Conservation (phyloP, 1,140 invertebrate genomes). For the Hylaeus volcanicus region DNA sequence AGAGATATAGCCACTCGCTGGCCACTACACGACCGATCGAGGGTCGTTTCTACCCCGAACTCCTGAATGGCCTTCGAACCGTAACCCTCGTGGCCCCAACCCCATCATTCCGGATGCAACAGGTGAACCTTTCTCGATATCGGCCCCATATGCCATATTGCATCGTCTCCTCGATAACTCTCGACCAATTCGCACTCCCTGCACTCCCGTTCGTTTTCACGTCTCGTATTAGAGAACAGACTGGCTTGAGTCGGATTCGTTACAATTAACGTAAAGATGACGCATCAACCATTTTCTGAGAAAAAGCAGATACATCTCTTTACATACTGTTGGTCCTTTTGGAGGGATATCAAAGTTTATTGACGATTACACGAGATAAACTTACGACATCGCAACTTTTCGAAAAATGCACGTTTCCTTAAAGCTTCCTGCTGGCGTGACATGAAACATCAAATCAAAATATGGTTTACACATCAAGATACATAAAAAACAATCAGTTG, state of each 20-base stretch:
- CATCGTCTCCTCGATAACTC: constrained; percentile 68
- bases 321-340: too few relatives aligned
- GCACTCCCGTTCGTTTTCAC: constrained; percentile 17
- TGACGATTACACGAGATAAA: too few relatives aligned
- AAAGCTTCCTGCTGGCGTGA: too few relatives aligned
- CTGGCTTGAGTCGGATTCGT: not conserved
- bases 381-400: too few relatives aligned
- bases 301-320: too few relatives aligned
- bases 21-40: constrained; percentile 74
- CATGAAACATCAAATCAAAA: too few relatives aligned
- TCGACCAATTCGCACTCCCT: constrained; percentile 48
- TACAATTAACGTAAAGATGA: too few relatives aligned
- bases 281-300: too few relatives aligned
- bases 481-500: too few relatives aligned
- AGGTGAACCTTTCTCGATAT: constrained; percentile 81
- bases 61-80: constrained; percentile 78
- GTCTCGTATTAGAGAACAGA: constrained; percentile 17
- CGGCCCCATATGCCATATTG: constrained; percentile 72
- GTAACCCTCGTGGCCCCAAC: constrained; percentile 75
- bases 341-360: too few relatives aligned
- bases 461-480: too few relatives aligned
- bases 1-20: constrained; percentile 73
- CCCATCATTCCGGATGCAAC: constrained; percentile 79
- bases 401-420: too few relatives aligned
- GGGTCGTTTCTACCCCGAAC: constrained; percentile 75